These are phyloP conservation scores for Syrista parreyssii DNA, from an alignment of 2,888 invertebrate genomes.

Conservation along the genomic window DNA sequence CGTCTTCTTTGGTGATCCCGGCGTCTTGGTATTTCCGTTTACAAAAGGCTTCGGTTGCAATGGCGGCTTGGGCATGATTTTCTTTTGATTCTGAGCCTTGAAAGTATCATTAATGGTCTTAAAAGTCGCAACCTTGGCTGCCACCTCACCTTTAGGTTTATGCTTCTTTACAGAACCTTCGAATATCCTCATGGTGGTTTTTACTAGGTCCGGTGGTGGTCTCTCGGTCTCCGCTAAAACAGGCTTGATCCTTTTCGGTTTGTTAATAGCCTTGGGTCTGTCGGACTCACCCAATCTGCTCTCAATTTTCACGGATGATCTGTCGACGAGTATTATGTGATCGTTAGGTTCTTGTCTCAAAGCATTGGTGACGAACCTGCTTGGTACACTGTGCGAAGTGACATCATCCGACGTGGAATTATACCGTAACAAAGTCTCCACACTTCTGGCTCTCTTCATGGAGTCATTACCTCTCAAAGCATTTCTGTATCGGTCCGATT, in stretches of 20 bases:
- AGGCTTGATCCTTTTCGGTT: constrained; percentile 73
- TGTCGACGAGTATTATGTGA: constrained; percentile 66
- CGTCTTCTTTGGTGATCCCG: constrained; percentile 61
- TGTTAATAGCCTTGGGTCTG: constrained; percentile 66
- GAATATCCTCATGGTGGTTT: constrained; percentile 86
- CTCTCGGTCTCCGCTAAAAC: constrained; percentile 80
- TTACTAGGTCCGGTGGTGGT: constrained; percentile 91
- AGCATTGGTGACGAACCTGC: constrained; percentile 12
- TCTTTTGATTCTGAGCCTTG: constrained; percentile 64
- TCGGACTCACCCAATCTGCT: constrained; percentile 57
- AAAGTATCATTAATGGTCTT: constrained; percentile 73
- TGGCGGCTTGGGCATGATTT: constrained; percentile 67
- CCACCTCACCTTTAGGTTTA: constrained; percentile 69
- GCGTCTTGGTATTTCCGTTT: constrained; percentile 54
- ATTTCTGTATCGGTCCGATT: constrained; percentile 68
- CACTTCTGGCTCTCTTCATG: constrained; percentile 87
- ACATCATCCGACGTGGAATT: constrained; percentile 62
- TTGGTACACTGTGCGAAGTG: constrained; percentile 19
- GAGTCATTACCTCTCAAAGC: constrained; percentile 72
- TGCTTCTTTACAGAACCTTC: constrained; percentile 70
- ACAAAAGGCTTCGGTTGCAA: constrained; percentile 67
- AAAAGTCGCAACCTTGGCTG: constrained; percentile 74
- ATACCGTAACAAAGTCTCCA: constrained; percentile 82
- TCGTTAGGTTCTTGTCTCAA: constrained; percentile 65
- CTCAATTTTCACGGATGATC: constrained; percentile 58